A percentile compares a stretch with the other conserved stretches of the same genome.
phyloP scores from a whole-genome alignment of 1,140 invertebrate species.

The Mercenaria mercenaria region DNA sequence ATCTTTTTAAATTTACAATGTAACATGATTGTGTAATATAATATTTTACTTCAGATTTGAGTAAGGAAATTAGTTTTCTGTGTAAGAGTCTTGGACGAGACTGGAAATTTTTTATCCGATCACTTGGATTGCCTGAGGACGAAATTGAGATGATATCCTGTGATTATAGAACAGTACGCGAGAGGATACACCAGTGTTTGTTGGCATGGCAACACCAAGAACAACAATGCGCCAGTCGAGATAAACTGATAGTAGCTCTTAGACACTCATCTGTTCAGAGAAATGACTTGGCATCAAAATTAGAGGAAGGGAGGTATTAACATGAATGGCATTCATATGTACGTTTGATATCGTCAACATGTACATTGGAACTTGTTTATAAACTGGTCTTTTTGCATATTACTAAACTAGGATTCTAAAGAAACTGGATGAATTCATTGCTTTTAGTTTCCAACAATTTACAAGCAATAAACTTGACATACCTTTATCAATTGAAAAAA shows the following conservation, averaged over 20 bases:
- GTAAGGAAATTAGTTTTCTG: constrained; percentile 74
- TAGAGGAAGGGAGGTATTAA: constrained; percentile 49
- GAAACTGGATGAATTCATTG: no score
- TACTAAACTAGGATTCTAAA: no score
- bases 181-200: constrained; percentile 75
- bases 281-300: constrained; percentile 68
- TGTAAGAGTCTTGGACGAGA: constrained; percentile 72
- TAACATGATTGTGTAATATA: no score
- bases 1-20: no score
- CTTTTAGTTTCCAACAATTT: no score
- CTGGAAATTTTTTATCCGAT: constrained; percentile 77
- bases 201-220: constrained; percentile 69
- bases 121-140: constrained; percentile 71
- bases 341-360: no score
- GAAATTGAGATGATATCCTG: constrained; percentile 71
- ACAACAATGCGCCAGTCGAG: constrained; percentile 62
- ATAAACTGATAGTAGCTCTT: constrained; percentile 65
- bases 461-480: no score
- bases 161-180: constrained; percentile 72
- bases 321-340: neutral
- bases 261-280: constrained; percentile 67
- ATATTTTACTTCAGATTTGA: constrained; percentile 68
- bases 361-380: no score
- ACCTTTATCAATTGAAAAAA: no score
- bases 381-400: no score